Conservation (phyloP, 2,888 invertebrate species). For the Stenodera caucasica region DNA sequence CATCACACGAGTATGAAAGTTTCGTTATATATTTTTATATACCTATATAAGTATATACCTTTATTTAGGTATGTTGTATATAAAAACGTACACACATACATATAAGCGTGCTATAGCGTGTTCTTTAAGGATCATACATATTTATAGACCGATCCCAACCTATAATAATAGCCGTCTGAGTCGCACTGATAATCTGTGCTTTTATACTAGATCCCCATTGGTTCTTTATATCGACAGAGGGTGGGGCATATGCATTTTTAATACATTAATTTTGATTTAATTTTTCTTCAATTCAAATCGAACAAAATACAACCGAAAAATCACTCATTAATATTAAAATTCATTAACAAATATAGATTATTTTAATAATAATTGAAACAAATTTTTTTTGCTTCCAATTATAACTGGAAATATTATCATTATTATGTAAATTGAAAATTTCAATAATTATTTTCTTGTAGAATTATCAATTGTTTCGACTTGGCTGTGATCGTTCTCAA, state of each 20-base stretch:
- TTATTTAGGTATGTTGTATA: background rate
- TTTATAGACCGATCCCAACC: conserved; percentile 56
- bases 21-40: background rate
- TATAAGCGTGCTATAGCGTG: conserved; percentile 50
- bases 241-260: conserved; percentile 49
- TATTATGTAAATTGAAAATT: too few species aligned
- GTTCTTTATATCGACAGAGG: conserved; percentile 36
- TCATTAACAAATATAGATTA: too few species aligned
- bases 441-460: too few species aligned
- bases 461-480: too few species aligned
- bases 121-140: conserved; percentile 56
- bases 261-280: conserved; percentile 45
- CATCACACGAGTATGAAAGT: too few species aligned
- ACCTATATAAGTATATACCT: conserved; percentile 9
- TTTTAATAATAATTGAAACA: too few species aligned
- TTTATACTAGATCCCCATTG: conserved; percentile 50
- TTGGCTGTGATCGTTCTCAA: too few species aligned
- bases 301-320: too few species aligned
- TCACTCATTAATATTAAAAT: too few species aligned
- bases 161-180: conserved; percentile 55
- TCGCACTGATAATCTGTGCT: conserved; percentile 52
- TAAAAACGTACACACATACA: conserved; percentile 15
- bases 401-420: too few species aligned
- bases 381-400: too few species aligned
- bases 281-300: conserved; percentile 14